Evolutionary conservation across 1,140 invertebrate species (phyloP), one percentile per base, ranked within the genome.

Genomic region (Stenopsyche tienmushanensis): DNA sequence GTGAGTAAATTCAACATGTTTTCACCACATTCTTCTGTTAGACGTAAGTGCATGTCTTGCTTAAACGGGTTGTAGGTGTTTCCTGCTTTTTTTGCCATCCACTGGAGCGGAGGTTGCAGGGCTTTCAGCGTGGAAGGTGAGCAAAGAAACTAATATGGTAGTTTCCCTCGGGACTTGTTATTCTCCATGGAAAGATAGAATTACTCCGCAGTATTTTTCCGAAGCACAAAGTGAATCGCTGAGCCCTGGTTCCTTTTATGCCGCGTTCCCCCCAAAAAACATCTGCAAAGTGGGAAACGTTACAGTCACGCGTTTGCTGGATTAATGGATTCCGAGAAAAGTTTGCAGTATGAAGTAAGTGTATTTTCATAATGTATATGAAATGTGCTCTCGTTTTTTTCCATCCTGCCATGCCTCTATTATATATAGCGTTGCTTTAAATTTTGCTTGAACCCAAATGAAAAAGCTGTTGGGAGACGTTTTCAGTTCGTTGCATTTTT

Each of bases 251-350:
- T 47, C 18, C 44, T 47, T 47, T 47, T 20, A 18, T 47, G 44
- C 5, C 17, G 15, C 47, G 47, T 21, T 10, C 24, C 50, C 13
- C 17, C 5, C 20, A 29, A 53, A 26, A 5, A 26, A 20, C 44
- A 47, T 47, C 18, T 3, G 53, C 23, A 57, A 39, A 57, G 25
- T 9, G 17, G 53, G 10, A 34, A 34, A 23, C 29, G 15, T 21
- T 57, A 25, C 3, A 42, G 25, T 39, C 53, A 57, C 29, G 53
- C 53, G 15, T 15, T 20, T 24, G 1, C 24, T 24, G 52, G 25
- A 54, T 54, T 54, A 54, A 54, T 54, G 52, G 52, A 54, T 54
- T 54, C 25, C 23, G 52, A 25, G 24, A 54, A 54, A 54, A 54
- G 52, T 54, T 54, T 29, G 52, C 47, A 50, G 23, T 21, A 21